These are phyloP conservation scores for Hylaeus volcanicus DNA, from an alignment of 1,140 invertebrate species.

Conservation along the genomic window DNA sequence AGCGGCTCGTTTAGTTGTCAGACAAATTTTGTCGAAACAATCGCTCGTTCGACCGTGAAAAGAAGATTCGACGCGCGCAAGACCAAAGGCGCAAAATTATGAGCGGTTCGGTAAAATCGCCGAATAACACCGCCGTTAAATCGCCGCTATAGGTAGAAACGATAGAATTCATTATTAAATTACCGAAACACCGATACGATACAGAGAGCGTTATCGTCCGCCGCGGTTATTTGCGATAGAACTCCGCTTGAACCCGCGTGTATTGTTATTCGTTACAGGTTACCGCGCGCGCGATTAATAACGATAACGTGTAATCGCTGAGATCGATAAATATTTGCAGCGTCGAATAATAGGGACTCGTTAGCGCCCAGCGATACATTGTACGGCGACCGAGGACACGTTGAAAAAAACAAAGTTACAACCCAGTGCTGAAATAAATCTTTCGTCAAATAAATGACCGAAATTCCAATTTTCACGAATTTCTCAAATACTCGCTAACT, in stretches of 20 bases:
- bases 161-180: slow-evolving; percentile 4
- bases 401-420: neutral
- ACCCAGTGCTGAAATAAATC: no score
- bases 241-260: neutral
- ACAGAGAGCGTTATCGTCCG: neutral
- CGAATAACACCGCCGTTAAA: neutral
- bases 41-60: neutral
- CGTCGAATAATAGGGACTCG: slow-evolving; percentile 22
- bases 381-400: neutral
- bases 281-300: slow-evolving; percentile 7
- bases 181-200: neutral
- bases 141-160: no score
- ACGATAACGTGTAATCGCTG: slow-evolving; percentile 19
- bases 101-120: neutral
- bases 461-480: slow-evolving; percentile 1
- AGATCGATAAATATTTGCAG: slow-evolving; percentile 6
- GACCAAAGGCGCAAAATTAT: neutral
- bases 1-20: no score
- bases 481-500: no score
- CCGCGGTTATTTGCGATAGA: neutral
- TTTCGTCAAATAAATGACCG: no score
- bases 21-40: no score
- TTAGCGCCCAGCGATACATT: slow-evolving; percentile 1
- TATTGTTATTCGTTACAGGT: slow-evolving; percentile 14
- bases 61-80: neutral